phyloP scores from a whole-genome alignment of 2,888 invertebrate species.

The Hirtodrosophila duncani region DNA sequence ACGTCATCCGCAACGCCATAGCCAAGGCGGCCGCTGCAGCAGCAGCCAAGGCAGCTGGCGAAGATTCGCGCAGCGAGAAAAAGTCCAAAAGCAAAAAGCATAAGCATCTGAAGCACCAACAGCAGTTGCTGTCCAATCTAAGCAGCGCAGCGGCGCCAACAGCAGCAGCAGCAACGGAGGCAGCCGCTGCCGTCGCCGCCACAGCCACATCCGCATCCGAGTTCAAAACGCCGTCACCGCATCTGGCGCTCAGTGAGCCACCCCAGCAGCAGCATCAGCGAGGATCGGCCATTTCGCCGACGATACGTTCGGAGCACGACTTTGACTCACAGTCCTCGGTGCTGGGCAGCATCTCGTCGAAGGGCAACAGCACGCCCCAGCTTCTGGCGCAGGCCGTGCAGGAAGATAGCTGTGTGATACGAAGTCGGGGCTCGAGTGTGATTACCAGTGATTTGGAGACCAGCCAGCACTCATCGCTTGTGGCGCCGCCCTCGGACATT shows the following conservation, averaged over 20 bases:
- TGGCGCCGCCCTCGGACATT: constrained; percentile 77
- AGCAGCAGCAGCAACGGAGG: constrained; percentile 34
- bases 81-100: constrained; percentile 76
- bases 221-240: constrained; percentile 79
- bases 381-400: constrained; percentile 69
- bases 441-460: constrained; percentile 78
- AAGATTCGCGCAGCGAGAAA: constrained; percentile 56
- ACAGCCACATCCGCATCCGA: constrained; percentile 42
- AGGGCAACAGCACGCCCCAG: constrained; percentile 76
- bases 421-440: constrained; percentile 78
- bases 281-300: constrained; percentile 74
- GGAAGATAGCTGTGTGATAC: constrained; percentile 77
- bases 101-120: constrained; percentile 70
- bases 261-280: constrained; percentile 27
- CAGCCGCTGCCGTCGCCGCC: constrained; percentile 1
- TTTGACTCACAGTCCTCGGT: constrained; percentile 78
- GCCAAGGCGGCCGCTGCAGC: constrained; percentile 76
- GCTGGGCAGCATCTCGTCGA: constrained; percentile 78
- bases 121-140: constrained; percentile 42
- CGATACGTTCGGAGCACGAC: constrained; percentile 79
- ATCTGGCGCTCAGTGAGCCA: constrained; percentile 59
- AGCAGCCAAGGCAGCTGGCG: constrained; percentile 54
- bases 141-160: no score
- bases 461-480: constrained; percentile 78
- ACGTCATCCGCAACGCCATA: constrained; percentile 76